These are phyloP conservation scores for Thaleichthys pacificus DNA, from an alignment of 2,797 vertebrate genomes.

Conservation along the genomic window DNA sequence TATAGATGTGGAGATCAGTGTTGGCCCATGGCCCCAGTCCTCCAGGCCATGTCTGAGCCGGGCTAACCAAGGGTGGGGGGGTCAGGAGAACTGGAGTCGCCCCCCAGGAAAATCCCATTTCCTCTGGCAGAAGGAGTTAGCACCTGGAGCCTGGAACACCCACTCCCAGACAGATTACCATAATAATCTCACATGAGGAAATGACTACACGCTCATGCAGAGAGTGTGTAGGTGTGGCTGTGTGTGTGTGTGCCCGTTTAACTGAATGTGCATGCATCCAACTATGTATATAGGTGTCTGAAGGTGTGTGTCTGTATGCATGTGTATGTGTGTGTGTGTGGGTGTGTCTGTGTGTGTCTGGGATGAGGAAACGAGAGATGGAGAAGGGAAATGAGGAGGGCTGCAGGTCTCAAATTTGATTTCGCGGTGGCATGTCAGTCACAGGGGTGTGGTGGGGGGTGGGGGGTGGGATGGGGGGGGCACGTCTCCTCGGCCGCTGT, in stretches of 20 bases:
- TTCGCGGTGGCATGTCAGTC: constrained; percentile 59
- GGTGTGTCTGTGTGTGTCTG: constrained; percentile 20
- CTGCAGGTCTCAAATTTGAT: constrained; percentile 66
- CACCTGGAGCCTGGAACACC: constrained; percentile 46
- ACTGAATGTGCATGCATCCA: too few relatives aligned
- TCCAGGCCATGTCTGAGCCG: too few relatives aligned
- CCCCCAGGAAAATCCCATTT: constrained; percentile 60
- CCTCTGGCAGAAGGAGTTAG: constrained; percentile 51
- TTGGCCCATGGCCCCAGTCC: too few relatives aligned
- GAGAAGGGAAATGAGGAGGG: constrained; percentile 59
- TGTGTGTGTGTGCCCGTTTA: too few relatives aligned
- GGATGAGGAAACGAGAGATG: constrained; percentile 48
- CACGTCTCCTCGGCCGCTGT: too few relatives aligned
- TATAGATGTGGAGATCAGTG: not conserved
- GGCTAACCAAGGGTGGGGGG: too few relatives aligned
- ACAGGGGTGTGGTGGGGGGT: constrained; percentile 32
- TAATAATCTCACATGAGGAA: constrained; percentile 59
- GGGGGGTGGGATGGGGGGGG: too few relatives aligned
- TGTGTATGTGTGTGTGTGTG: not conserved
- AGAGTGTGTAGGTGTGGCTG: not conserved
- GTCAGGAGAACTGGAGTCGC: constrained; percentile 12
- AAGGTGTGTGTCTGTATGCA: too few relatives aligned
- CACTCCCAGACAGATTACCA: constrained; percentile 50
- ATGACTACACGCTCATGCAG: constrained; percentile 38
- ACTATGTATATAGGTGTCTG: too few relatives aligned